phyloP scores from a whole-genome alignment of 2,113 vertebrate species.

The Paralichthys olivaceus region DNA sequence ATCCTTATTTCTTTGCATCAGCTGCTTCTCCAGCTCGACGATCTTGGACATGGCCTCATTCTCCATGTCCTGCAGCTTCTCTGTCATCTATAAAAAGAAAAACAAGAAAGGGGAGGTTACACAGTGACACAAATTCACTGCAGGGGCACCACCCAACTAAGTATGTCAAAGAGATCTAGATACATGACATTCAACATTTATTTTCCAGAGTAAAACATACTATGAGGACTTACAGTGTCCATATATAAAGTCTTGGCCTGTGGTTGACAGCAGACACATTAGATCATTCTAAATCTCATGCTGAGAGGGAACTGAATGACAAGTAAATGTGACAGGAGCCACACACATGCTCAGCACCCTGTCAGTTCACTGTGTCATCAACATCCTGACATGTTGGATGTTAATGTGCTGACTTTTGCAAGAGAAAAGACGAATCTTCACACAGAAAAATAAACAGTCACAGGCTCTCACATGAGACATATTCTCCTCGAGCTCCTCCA shows the following conservation, averaged over 20 bases:
- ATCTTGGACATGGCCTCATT: conserved; percentile 97
- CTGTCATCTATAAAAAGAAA: conserved; percentile 82
- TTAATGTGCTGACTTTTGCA: neutral
- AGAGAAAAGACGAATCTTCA: neutral
- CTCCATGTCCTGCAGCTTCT: conserved; percentile 96
- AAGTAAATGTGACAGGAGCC: conserved; percentile 9
- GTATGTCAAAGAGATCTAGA: neutral
- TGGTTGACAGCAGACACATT: neutral
- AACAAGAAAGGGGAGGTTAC: conserved; percentile 16
- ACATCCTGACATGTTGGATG: conserved; percentile 8
- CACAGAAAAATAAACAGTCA: neutral
- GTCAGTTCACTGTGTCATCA: conserved; percentile 11
- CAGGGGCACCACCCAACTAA: neutral
- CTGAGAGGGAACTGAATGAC: neutral
- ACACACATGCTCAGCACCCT: neutral
- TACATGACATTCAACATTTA: neutral
- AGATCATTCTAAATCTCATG: neutral
- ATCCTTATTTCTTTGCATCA: conserved; percentile 93
- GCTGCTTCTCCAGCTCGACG: conserved; percentile 94
- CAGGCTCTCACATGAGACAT: conserved; percentile 89
- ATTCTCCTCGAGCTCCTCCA: conserved; percentile 97
- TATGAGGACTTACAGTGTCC: neutral
- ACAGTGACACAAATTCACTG: neutral
- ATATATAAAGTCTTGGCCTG: neutral
- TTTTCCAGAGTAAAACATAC: neutral